phyloP scores from a whole-genome alignment of 2,797 vertebrate genomes.

The Myiothlypis chrysogaster region DNA sequence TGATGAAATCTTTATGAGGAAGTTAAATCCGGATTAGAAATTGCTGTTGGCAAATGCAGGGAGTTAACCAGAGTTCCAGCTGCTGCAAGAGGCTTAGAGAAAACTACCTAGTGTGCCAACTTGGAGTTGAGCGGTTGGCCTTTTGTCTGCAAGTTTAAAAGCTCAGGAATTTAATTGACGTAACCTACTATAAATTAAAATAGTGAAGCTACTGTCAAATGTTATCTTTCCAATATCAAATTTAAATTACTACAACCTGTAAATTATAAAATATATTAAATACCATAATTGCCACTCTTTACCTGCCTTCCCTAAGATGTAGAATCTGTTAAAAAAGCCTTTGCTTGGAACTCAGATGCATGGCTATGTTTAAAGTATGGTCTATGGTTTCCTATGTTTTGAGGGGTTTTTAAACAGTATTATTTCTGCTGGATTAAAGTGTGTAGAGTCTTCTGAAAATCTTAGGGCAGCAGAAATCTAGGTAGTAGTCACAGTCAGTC shows the following conservation, averaged over 20 bases:
- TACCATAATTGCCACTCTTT: not conserved
- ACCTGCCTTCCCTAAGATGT: not conserved
- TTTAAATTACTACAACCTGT: not conserved
- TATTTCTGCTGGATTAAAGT: not conserved
- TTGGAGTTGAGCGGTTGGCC: not conserved
- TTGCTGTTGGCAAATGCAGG: not conserved
- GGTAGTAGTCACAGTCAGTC: not conserved
- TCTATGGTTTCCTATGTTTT: not conserved
- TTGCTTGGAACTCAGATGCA: not conserved
- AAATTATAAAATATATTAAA: not conserved
- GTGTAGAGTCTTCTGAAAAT: not conserved
- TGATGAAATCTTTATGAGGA: not conserved
- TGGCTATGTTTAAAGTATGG: not conserved
- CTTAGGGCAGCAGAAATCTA: not conserved
- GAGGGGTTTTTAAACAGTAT: rapidly evolving
- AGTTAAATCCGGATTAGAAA: not conserved
- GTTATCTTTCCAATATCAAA: not conserved
- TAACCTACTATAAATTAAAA: not conserved
- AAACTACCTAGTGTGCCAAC: not conserved
- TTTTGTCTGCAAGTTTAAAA: not conserved
- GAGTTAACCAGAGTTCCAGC: not conserved
- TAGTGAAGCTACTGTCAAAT: not conserved
- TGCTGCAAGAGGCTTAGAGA: not conserved
- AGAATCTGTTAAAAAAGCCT: not conserved
- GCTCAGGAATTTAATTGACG: not conserved